These are phyloP conservation scores for Calliphora vicina DNA, from an alignment of 1,140 invertebrate genomes.

Conservation along the genomic window DNA sequence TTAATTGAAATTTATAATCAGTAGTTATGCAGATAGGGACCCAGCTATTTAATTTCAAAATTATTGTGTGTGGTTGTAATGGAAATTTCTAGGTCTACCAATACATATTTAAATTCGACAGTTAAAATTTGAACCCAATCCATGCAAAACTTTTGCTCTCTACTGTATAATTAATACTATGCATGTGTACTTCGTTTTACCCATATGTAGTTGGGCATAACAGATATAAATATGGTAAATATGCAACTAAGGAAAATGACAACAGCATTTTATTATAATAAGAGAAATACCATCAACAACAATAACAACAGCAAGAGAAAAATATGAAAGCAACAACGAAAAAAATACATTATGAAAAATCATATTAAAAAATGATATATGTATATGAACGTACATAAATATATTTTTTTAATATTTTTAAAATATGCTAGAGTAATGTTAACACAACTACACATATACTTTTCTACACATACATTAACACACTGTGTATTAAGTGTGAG, in stretches of 20 bases:
- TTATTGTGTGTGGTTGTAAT: too few species aligned
- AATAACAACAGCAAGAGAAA: neutral
- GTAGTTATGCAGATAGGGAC: too few species aligned
- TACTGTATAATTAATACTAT: too few species aligned
- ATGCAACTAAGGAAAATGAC: slow-evolving; percentile 9
- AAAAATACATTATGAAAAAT: neutral
- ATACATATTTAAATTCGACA: too few species aligned
- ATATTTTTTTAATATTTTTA: neutral
- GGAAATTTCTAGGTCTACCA: too few species aligned
- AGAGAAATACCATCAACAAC: neutral
- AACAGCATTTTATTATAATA: neutral
- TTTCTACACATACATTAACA: too few species aligned
- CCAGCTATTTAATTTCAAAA: too few species aligned
- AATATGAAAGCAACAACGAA: neutral
- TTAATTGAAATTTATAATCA: too few species aligned
- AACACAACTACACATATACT: neutral
- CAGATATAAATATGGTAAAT: slow-evolving; percentile 2
- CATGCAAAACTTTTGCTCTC: too few species aligned
- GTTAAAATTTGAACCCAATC: too few species aligned
- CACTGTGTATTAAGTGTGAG: neutral
- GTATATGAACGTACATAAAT: neutral
- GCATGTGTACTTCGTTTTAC: neutral
- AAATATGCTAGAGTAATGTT: neutral
- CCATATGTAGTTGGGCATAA: neutral
- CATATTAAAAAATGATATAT: slow-evolving; percentile 2